These are phyloP conservation scores for Xenopus tropicalis DNA, from an alignment of 2,113 vertebrate genomes.

Conservation along the genomic window DNA sequence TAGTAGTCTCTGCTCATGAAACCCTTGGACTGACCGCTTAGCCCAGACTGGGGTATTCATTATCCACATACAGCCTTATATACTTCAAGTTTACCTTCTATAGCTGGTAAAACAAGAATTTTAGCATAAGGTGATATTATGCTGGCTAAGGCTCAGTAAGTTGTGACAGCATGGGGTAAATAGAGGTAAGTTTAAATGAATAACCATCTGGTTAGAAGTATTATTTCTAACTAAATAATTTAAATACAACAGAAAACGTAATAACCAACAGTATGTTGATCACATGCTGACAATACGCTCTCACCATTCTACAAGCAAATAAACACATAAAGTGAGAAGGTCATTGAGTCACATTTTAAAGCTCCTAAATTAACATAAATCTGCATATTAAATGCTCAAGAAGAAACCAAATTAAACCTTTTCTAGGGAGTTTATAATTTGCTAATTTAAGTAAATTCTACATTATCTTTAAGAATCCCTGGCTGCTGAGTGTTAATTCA, in stretches of 20 bases:
- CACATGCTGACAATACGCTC: slow-evolving; percentile 7
- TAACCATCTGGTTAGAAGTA: neutral
- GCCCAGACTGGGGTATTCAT: too few relatives aligned
- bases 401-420: slow-evolving; percentile 7
- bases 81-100: too few relatives aligned
- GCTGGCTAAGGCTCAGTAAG: neutral
- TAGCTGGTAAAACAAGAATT: neutral
- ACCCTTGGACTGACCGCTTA: too few relatives aligned
- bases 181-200: neutral
- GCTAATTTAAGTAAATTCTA: slow-evolving; percentile 38
- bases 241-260: neutral
- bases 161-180: neutral
- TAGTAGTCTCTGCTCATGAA: too few relatives aligned
- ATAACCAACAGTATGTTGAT: neutral
- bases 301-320: neutral
- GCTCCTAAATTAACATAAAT: slow-evolving; percentile 28
- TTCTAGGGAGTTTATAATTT: slow-evolving; percentile 37
- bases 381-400: slow-evolving; percentile 36
- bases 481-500: slow-evolving; percentile 38
- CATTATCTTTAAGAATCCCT: slow-evolving; percentile 18
- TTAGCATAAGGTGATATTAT: neutral
- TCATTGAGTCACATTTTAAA: slow-evolving; percentile 21
- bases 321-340: slow-evolving; percentile 16
- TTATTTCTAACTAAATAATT: neutral
- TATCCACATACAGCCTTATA: too few relatives aligned